Evolutionary conservation across 2,888 invertebrate species (phyloP), one percentile per base, ranked within the genome.

Genomic region (Diloba caeruleocephala): DNA sequence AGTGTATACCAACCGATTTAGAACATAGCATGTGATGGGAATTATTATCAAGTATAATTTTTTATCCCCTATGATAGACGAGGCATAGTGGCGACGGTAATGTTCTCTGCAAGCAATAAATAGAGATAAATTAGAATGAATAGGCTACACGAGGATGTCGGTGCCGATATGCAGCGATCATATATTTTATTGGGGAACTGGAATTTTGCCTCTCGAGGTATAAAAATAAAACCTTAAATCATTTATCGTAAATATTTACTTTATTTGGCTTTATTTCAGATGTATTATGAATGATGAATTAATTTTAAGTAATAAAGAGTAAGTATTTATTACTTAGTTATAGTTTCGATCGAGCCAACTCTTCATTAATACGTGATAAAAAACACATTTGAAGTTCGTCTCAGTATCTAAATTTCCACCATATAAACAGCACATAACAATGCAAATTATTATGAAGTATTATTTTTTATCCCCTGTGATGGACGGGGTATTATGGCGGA

Each of bases 1-100:
- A 54, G 74, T 59, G 63, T 69, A 68, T 76, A 75, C 74, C 77
- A 70, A 69, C 69, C 81, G 81, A 82, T 84, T 82, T 79, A 80
- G 75, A 76, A 72, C 62, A 62, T 54, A 78, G 74, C 70, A 25
- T 10, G 73, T 73, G 77, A 82, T 76, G 79, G 71, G 82, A 82
- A 84, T 86, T 78, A 86, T 85, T 85, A 84, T 80, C 54, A 73
- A 76, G 79, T 75, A 77, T 84, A 84, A 85, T 84, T 84, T 82
- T 84, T 84, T 82, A 86, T 84, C 77, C 81, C 36, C 45, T 46
- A 37, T 82, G 84, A 85, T 79, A 76, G 68, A 84, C 66, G 71
- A 58, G 52, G 67, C 64, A 50, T 76, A 72, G 56, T 53, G 49
- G 36, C 29, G 41, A 38, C 19, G 3, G 17, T 39, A 26, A 46